Conservation (phyloP, 2,797 vertebrate genomes). For the Paramormyrops hopkinsi region DNA sequence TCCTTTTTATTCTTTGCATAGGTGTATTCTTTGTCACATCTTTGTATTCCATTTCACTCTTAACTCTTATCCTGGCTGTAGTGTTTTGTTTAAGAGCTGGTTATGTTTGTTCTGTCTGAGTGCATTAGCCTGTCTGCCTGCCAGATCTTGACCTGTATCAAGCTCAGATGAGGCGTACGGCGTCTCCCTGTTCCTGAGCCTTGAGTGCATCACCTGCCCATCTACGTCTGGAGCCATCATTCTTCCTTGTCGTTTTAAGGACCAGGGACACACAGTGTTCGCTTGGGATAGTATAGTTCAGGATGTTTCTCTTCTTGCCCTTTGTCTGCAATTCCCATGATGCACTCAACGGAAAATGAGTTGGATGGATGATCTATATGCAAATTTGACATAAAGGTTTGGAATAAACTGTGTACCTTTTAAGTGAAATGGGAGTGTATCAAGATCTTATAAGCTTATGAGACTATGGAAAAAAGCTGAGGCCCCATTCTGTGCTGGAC, state of each 20-base stretch:
- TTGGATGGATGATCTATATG: slow-evolving; percentile 18
- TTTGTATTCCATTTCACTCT: neutral
- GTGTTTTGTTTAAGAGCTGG: neutral
- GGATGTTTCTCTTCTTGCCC: neutral
- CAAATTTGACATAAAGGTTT: slow-evolving; percentile 20
- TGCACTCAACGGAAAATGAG: neutral
- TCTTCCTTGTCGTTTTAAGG: neutral
- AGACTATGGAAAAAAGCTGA: neutral
- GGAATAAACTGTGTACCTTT: slow-evolving; percentile 21
- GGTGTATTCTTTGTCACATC: neutral
- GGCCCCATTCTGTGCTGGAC: slow-evolving; percentile 7
- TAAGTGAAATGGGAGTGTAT: slow-evolving; percentile 13
- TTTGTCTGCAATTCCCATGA: neutral
- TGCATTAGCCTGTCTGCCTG: neutral
- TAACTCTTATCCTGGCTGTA: neutral
- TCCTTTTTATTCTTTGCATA: neutral
- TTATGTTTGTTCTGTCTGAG: neutral
- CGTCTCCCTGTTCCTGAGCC: neutral
- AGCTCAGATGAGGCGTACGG: neutral
- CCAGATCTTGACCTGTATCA: neutral
- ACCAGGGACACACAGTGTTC: neutral
- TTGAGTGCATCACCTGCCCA: neutral
- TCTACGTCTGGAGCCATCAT: neutral
- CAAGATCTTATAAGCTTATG: slow-evolving; percentile 11
- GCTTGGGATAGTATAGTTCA: neutral